A percentile compares a stretch with the other conserved stretches of the same genome.
Conservation (phyloP, 2,113 vertebrate species). For the Oceanites oceanicus region DNA sequence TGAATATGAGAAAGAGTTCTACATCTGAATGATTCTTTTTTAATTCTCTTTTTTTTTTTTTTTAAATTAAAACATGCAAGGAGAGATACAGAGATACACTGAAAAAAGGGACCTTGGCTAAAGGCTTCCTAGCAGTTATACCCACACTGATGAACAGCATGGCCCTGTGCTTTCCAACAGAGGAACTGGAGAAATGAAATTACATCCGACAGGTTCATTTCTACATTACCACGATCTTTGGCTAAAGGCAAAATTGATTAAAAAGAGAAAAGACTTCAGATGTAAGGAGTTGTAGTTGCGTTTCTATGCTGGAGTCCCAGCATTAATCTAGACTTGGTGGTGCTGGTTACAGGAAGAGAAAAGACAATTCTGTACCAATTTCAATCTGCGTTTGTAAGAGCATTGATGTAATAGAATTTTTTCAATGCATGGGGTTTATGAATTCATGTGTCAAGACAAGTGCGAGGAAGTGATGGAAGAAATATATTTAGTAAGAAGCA, state of each 20-base stretch:
- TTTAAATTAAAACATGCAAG: background rate
- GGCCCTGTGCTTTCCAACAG: background rate
- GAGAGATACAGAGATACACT: background rate
- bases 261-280: background rate
- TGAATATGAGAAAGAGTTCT: background rate
- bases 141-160: background rate
- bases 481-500: background rate
- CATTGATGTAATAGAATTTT: background rate
- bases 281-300: background rate
- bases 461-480: background rate
- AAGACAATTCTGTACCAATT: background rate
- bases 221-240: background rate
- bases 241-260: slow-evolving; percentile 10
- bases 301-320: background rate
- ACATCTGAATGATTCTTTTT: background rate
- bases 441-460: background rate
- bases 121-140: background rate
- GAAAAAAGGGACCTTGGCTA: background rate
- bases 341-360: background rate
- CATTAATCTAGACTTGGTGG: background rate
- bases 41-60: background rate
- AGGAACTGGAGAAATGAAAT: background rate
- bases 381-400: background rate
- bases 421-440: background rate
- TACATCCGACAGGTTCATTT: background rate